These are phyloP conservation scores for Phragmatobia fuliginosa DNA, from an alignment of 2,888 invertebrate species.

Conservation along the genomic window DNA sequence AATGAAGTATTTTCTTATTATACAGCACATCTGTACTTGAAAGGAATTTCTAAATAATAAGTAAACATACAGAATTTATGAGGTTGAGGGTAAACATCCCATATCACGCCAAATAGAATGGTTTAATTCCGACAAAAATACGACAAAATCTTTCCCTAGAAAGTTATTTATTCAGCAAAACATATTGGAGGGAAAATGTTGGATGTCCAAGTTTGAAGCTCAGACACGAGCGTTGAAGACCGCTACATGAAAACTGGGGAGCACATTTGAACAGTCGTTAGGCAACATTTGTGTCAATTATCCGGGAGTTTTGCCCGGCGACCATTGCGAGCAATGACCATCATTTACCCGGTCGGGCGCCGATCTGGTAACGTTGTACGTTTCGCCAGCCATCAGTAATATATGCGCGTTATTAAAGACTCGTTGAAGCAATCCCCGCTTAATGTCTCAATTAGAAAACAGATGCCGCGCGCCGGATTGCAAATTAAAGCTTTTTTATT, in stretches of 20 bases:
- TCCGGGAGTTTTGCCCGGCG: conserved; percentile 76
- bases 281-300: conserved; percentile 80
- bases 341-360: conserved; percentile 71
- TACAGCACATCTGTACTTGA: not conserved
- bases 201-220: conserved; percentile 50
- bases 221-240: conserved; percentile 51
- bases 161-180: conserved; percentile 51
- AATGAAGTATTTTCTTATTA: not conserved
- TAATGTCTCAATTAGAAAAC: conserved; percentile 84
- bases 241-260: conserved; percentile 54
- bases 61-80: conserved; percentile 14
- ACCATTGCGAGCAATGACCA: conserved; percentile 78
- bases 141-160: conserved; percentile 32
- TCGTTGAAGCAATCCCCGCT: conserved; percentile 73
- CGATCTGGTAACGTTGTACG: conserved; percentile 67
- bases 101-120: conserved; percentile 40
- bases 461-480: conserved; percentile 70
- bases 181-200: conserved; percentile 48
- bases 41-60: conserved; percentile 18
- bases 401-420: conserved; percentile 79
- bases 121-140: conserved; percentile 46
- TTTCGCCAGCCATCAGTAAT: conserved; percentile 74
- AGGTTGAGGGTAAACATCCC: not conserved
- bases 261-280: conserved; percentile 66
- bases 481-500: conserved; percentile 73